phyloP scores from a whole-genome alignment of 92 coral and sea anemone genomes.

The Hydrozoanthus gracilis region DNA sequence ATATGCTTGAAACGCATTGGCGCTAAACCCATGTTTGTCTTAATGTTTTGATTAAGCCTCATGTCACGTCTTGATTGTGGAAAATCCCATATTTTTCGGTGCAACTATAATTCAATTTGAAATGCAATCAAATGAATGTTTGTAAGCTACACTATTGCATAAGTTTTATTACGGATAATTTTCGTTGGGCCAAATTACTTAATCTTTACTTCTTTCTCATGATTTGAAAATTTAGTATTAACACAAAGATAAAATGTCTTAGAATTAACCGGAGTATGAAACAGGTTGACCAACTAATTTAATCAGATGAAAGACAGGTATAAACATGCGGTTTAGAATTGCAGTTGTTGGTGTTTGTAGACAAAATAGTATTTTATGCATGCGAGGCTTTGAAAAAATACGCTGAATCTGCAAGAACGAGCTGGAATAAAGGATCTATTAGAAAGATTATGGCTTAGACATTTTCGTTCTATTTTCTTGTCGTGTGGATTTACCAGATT shows the following conservation, averaged over 20 bases:
- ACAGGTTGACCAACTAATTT: conserved; percentile 1
- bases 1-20: no score
- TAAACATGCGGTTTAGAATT: conserved; percentile 9
- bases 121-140: no score
- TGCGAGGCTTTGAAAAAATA: neutral
- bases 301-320: neutral
- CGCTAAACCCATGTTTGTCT: no score
- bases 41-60: no score
- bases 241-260: neutral
- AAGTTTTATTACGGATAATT: no score
- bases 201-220: neutral
- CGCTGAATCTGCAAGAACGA: neutral
- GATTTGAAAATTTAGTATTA: neutral
- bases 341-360: neutral
- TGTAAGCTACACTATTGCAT: no score
- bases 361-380: neutral
- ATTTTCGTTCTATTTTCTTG: neutral
- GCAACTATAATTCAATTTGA: no score
- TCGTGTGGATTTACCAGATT: no score
- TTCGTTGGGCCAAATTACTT: no score
- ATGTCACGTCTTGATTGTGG: no score
- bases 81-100: no score
- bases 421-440: neutral
- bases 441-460: neutral
- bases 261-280: neutral